Evolutionary conservation across 2,113 vertebrate genomes (phyloP).

Genomic region (Prunella fulvescens): DNA sequence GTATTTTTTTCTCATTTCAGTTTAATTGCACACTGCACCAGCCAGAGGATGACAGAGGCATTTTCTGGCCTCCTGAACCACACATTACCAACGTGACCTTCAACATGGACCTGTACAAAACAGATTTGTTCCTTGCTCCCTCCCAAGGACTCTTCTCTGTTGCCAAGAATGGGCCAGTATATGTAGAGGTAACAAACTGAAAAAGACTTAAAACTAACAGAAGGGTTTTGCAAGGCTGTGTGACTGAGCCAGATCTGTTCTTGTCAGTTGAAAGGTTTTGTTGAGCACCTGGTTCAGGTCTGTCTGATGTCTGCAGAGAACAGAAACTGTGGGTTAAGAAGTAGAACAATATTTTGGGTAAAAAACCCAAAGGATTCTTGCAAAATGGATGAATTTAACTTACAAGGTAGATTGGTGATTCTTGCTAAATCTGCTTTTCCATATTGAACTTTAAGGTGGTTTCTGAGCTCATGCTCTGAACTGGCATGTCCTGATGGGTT

Average conservation of each 20-base stretch:
- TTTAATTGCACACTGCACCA: slow-evolving; percentile 88
- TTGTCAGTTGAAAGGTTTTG: background rate
- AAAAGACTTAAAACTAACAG: background rate
- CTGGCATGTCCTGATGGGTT: background rate
- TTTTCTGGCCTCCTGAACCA: slow-evolving; percentile 52
- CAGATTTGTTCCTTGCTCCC: slow-evolving; percentile 70
- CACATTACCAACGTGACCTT: slow-evolving; percentile 76
- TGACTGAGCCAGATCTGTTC: background rate
- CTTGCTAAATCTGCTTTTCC: background rate
- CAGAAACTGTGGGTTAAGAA: background rate
- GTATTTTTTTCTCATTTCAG: slow-evolving; percentile 59
- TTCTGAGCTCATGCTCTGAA: background rate
- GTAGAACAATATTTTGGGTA: background rate
- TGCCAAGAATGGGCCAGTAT: slow-evolving; percentile 80
- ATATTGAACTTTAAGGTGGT: background rate
- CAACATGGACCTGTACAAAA: slow-evolving; percentile 86
- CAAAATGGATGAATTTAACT: background rate
- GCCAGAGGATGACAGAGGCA: slow-evolving; percentile 20
- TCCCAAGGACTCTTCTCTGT: slow-evolving; percentile 79
- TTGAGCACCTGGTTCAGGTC: background rate
- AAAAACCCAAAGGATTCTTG: background rate
- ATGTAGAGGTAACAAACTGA: slow-evolving; percentile 84
- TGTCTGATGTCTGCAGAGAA: background rate
- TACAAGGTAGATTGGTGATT: background rate
- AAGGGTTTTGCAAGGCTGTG: background rate